Percentiles rank a stretch among this genome's conserved stretches.
Conservation (phyloP, 2,888 invertebrate species). For the Epirrhoe tristata region DNA sequence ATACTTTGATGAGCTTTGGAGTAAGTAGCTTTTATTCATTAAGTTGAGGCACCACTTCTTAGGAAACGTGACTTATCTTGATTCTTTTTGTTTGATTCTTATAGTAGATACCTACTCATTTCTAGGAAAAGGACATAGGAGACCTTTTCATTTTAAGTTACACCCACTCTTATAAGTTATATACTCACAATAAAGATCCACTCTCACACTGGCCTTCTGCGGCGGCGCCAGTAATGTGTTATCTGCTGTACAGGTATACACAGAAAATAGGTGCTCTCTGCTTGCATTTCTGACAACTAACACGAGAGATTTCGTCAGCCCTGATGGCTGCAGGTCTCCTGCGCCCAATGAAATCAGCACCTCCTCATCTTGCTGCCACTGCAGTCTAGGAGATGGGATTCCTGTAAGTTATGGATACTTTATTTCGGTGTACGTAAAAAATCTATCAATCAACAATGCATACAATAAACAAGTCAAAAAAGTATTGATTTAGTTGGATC, state of each 20-base stretch:
- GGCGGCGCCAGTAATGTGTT: conserved; percentile 89
- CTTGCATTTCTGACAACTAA: conserved; percentile 73
- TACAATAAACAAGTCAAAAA: too few relatives aligned
- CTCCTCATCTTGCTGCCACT: conserved; percentile 76
- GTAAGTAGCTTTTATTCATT: too few relatives aligned
- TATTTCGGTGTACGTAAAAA: too few relatives aligned
- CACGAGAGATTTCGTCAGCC: conserved; percentile 61
- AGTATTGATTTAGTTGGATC: too few relatives aligned
- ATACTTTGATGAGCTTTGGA: too few relatives aligned
- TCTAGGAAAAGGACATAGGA: too few relatives aligned
- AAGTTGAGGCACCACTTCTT: too few relatives aligned
- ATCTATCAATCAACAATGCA: too few relatives aligned
- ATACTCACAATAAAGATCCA: conserved; percentile 88
- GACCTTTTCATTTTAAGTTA: too few relatives aligned
- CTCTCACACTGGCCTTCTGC: conserved; percentile 86
- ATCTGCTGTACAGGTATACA: conserved; percentile 89
- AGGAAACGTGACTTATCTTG: too few relatives aligned
- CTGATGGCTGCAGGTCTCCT: conserved; percentile 61
- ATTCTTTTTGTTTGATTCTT: too few relatives aligned
- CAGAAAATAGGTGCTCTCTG: conserved; percentile 86
- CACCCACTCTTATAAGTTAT: not conserved
- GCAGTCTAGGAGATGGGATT: conserved; percentile 74
- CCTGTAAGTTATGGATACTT: conserved; percentile 54
- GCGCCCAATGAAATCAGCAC: conserved; percentile 66
- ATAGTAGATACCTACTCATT: too few relatives aligned